These are phyloP conservation scores for Rhamnusium bicolor DNA, from an alignment of 2,888 invertebrate species.

Conservation along the genomic window DNA sequence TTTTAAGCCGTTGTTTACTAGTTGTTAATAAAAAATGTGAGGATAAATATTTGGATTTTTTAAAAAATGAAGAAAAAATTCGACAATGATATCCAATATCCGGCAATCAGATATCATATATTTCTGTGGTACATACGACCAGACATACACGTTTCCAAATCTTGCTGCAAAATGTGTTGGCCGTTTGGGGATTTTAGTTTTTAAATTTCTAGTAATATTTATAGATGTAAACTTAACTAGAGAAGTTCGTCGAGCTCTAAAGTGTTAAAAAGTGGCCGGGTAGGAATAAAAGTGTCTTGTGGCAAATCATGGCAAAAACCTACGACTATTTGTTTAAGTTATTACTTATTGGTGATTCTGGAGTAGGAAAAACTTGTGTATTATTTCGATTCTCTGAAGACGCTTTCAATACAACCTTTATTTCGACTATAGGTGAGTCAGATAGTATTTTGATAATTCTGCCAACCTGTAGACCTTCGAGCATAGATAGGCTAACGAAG, in stretches of 20 bases:
- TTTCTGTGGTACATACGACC: not conserved
- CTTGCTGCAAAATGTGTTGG: not conserved
- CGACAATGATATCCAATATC: not conserved
- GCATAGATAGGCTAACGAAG: constrained; percentile 41
- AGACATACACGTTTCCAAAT: not conserved
- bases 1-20: too few relatives aligned
- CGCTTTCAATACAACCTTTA: constrained; percentile 95
- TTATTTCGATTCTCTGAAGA: constrained; percentile 95
- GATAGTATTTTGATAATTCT: constrained; percentile 47
- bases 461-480: constrained; percentile 54
- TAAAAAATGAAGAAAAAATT: too few relatives aligned
- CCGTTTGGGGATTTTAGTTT: not conserved
- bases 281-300: constrained; percentile 51
- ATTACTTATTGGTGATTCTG: constrained; percentile 93
- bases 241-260: constrained; percentile 46
- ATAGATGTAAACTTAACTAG: constrained; percentile 21
- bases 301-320: constrained; percentile 88
- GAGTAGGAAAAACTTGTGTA: constrained; percentile 96
- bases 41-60: too few relatives aligned
- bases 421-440: constrained; percentile 93
- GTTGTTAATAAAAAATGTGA: too few relatives aligned
- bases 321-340: constrained; percentile 95
- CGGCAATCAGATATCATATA: not conserved
- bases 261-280: constrained; percentile 52
- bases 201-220: constrained; percentile 1